These are phyloP conservation scores for Mystacides longicornis DNA, from an alignment of 2,888 invertebrate genomes.

Conservation along the genomic window DNA sequence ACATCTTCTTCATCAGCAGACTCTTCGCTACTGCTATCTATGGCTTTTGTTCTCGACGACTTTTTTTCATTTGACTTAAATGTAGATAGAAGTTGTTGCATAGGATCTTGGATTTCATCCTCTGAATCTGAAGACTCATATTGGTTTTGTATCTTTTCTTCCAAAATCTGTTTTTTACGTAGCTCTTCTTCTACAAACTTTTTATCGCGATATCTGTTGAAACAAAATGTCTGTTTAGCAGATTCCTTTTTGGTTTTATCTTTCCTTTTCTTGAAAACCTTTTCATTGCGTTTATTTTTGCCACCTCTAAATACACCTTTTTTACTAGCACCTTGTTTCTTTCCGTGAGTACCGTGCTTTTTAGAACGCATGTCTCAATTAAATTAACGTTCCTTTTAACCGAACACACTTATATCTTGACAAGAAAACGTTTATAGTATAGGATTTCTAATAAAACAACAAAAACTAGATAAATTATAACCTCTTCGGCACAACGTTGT, in stretches of 20 bases:
- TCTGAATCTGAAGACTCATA: slow-evolving; percentile 40
- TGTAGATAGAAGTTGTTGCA: slow-evolving; percentile 47
- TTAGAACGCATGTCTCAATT: too few species aligned
- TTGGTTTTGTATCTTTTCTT: slow-evolving; percentile 34
- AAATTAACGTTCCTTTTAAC: too few species aligned
- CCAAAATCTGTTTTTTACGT: slow-evolving; percentile 38
- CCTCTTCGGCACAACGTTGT: too few species aligned
- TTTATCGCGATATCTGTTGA: slow-evolving; percentile 46
- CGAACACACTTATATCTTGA: too few species aligned
- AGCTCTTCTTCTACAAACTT: slow-evolving; percentile 45
- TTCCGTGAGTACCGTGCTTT: neutral
- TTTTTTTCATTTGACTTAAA: slow-evolving; percentile 33
- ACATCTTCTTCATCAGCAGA: slow-evolving; percentile 8
- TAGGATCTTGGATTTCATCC: slow-evolving; percentile 46
- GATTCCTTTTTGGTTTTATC: slow-evolving; percentile 32
- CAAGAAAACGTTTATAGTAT: too few species aligned
- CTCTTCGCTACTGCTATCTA: slow-evolving; percentile 34
- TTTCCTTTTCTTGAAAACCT: slow-evolving; percentile 24
- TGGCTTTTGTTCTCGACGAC: slow-evolving; percentile 29
- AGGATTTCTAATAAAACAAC: too few species aligned
- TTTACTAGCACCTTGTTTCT: slow-evolving; percentile 1
- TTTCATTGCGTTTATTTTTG: slow-evolving; percentile 15
- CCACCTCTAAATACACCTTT: slow-evolving; percentile 30
- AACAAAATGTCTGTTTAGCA: slow-evolving; percentile 40
- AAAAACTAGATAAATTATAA: too few species aligned